Evolutionary conservation across 2,113 vertebrate genomes (phyloP), one percentile per base, ranked within the genome.

Genomic region (Melospiza melodia): DNA sequence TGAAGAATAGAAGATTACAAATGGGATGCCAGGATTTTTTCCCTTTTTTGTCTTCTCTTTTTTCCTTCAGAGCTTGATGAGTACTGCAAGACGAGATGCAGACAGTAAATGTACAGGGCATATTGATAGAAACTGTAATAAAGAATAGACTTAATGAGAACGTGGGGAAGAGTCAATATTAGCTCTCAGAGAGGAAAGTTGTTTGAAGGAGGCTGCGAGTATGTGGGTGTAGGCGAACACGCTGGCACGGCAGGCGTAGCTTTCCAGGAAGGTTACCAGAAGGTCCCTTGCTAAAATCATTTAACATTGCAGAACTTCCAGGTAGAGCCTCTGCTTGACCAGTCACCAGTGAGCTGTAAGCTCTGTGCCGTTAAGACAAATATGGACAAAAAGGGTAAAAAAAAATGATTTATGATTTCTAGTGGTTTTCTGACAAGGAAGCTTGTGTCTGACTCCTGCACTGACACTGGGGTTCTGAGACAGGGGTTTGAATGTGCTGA

Each of bases 101-200:
- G 76, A 81, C 86, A 72, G 91, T 90, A 84, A 71, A 94, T 48
- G 73, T 84, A 87, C 35, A 61, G 89, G 49, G 61, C 61, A 57
- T 90, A 89, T 95, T 92, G 89, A 61, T 90, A 94, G 83, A 87
- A 97, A 97, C 86, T 87, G 86, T 92, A 94, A 94, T 92, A 94
- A 95, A 90, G 76, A 84, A 89, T n/a, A 87, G 86, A 65, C 73
- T 89, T 94, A 92, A 95, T 95, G 94, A 92, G 94, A 93, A 81
- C 8, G 28, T 52, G 27, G 78, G 41, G 43, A 91, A 95, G 87
- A 93, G 96, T 97, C 95, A 96, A 95, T 95, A 96, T 97, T 95
- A 84, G 91, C 89, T 97, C 68, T 93, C 1, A 20, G 54, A 75
- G 74, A 91, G 48, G 68, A 89, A 86, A 90, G 76, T 62, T 95